Evolutionary conservation across 1,140 invertebrate genomes (phyloP).

Genomic region (Notospermus geniculatus): DNA sequence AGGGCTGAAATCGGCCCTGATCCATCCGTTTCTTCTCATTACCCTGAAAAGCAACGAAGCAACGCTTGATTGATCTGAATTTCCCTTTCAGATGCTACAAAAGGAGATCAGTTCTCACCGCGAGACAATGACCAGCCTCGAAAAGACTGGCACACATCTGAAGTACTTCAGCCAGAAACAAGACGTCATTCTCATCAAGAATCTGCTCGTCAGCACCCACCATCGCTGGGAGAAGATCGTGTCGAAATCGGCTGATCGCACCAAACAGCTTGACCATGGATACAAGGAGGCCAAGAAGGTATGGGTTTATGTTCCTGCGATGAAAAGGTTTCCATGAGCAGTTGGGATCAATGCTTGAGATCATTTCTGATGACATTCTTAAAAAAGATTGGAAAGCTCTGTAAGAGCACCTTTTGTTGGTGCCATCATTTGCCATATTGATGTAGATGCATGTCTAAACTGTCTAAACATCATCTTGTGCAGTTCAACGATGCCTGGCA

Average conservation of each 20-base stretch:
- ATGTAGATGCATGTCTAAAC: background rate
- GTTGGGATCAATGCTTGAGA: too few relatives aligned
- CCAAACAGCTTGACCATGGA: conserved; percentile 88
- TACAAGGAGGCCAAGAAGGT: conserved; percentile 81
- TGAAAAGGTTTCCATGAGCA: too few relatives aligned
- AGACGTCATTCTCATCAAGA: conserved; percentile 98
- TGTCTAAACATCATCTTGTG: conserved; percentile 11
- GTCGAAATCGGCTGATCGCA: conserved; percentile 91
- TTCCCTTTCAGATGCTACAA: conserved; percentile 68
- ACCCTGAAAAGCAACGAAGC: background rate
- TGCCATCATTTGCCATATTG: background rate
- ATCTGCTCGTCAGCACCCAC: conserved; percentile 92
- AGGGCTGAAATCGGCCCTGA: too few relatives aligned
- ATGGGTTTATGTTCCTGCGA: conserved; percentile 3
- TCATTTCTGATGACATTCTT: too few relatives aligned
- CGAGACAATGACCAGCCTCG: conserved; percentile 91
- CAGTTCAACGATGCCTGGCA: conserved; percentile 75
- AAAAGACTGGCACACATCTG: conserved; percentile 95
- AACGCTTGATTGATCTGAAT: background rate
- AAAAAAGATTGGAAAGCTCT: too few relatives aligned
- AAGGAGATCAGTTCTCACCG: conserved; percentile 92
- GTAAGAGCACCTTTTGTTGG: too few relatives aligned
- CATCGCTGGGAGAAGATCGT: conserved; percentile 97
- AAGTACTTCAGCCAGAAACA: conserved; percentile 99
- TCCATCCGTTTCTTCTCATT: background rate